Base-by-base conservation (phyloP, 2,888 invertebrate species). In the Hemaris fuciformis region DNA sequence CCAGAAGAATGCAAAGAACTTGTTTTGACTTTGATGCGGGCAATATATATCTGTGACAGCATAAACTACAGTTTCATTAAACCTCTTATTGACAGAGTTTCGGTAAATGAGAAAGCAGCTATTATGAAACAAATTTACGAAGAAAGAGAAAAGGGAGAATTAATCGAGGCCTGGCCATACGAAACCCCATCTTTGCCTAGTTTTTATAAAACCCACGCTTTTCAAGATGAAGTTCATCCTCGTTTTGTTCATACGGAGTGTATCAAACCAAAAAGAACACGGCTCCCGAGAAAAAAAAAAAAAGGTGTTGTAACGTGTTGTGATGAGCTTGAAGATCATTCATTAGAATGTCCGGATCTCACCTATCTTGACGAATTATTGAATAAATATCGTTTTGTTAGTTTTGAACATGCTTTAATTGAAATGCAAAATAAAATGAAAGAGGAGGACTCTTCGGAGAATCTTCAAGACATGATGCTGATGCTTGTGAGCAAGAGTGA, bases 401-500 rank as follows among this genome's bases (percentile, higher is more conserved):
- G 76, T 18, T 88, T 87, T 34, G 72, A 79, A 0, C 73, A 73
- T n/a, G 75, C 84, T 0, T 73, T 86, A n/a, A 71, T 66, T 3
- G 84, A 87, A 20, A 69, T 88, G 1, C 71, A 65, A 0, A 77
- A 73, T 25, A 76, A 73, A 8, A 63, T 88, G 38, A 60, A 62
- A 34, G 69, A 76, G 2, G 79, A 80, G 41, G 77, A 78, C 57
- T 72, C 76, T 0, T 64, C 73, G 0, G 75, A 85, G 38, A 80
- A 79, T 18, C 72, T 88, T 10, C 76, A 83, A 38, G 79, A 76
- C 53, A 87, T 89, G 71, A 74, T 88, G 62, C 69, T 88, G 1
- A 86, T 89, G 3, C 71, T 89, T 31, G 80, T 88, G 0, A 88
- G 87, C 67, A 89, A 88, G 65, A 84, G 72, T 34, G 87, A 86